A percentile compares a stretch with the other conserved stretches of the same genome.
Evolutionary conservation across 2,888 invertebrate species (phyloP).

Genomic region (Hofmannophila pseudospretella): DNA sequence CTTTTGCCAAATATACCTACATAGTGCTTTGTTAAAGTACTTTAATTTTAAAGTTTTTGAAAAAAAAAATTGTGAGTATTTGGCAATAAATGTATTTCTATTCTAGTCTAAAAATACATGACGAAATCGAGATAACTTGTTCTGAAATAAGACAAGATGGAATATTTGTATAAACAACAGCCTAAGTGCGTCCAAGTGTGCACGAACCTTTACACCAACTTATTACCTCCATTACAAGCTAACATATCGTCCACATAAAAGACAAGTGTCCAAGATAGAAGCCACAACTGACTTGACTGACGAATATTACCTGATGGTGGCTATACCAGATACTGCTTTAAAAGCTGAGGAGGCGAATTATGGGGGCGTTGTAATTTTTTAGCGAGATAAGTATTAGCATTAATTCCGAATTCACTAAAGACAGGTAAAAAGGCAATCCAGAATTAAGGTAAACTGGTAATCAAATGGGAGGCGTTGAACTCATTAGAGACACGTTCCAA

Average conservation of each 20-base stretch:
- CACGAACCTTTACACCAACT: slow-evolving; percentile 23
- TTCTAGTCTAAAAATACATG: too few species aligned
- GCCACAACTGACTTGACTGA: slow-evolving; percentile 13
- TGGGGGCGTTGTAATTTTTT: background rate
- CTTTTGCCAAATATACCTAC: too few species aligned
- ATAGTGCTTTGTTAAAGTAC: too few species aligned
- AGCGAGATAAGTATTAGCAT: slow-evolving; percentile 1
- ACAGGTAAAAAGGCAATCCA: background rate
- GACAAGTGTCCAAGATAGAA: slow-evolving; percentile 7
- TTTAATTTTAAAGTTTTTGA: too few species aligned
- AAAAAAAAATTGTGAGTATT: too few species aligned
- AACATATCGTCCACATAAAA: slow-evolving; percentile 16
- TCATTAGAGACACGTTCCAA: background rate
- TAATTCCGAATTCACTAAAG: background rate
- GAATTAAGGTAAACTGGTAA: background rate
- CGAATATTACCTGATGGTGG: too few species aligned
- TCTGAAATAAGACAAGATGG: too few species aligned
- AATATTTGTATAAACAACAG: too few species aligned
- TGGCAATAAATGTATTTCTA: too few species aligned
- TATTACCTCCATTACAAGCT: slow-evolving; percentile 45
- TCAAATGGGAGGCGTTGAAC: background rate
- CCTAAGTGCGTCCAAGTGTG: slow-evolving; percentile 36
- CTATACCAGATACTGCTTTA: too few species aligned
- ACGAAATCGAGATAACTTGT: too few species aligned
- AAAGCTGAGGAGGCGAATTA: background rate